A percentile compares a stretch with the other conserved stretches of the same genome.
Evolutionary conservation across 2,113 vertebrate species (phyloP).

Genomic region (Noturus placidus): DNA sequence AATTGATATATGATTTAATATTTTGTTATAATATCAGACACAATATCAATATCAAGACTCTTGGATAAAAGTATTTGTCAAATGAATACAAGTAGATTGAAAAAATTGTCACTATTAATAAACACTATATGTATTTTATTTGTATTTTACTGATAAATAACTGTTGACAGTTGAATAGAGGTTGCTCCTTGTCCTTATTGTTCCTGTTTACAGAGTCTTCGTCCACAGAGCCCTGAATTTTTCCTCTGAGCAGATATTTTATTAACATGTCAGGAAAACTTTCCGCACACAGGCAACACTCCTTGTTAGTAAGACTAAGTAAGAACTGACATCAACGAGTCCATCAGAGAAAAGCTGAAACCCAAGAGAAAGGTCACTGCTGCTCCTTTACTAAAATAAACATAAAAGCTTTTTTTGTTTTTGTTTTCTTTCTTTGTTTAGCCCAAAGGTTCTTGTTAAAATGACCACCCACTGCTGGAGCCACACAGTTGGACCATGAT

Average conservation of each 20-base stretch:
- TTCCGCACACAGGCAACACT: neutral
- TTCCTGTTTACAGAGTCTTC: neutral
- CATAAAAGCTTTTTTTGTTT: neutral
- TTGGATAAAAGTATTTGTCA: neutral
- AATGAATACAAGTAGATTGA: neutral
- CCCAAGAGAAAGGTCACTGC: conserved; percentile 38
- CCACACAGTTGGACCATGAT: neutral
- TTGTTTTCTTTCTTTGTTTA: conserved; percentile 34
- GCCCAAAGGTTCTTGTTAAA: conserved; percentile 49
- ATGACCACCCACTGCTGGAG: conserved; percentile 23
- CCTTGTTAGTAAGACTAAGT: neutral
- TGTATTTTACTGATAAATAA: neutral
- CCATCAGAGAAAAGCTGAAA: conserved; percentile 37
- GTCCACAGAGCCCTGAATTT: neutral
- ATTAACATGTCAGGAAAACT: conserved; percentile 1
- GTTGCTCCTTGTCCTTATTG: neutral
- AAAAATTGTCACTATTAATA: neutral
- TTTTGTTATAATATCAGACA: neutral
- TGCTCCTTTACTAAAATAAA: conserved; percentile 42
- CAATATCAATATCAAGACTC: no score
- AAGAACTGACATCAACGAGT: conserved; percentile 35
- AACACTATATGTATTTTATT: neutral
- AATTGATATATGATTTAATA: neutral
- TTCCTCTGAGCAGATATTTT: neutral
- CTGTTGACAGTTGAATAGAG: neutral